Evolutionary conservation across 2,888 invertebrate genomes (phyloP), one percentile per base, ranked within the genome.

Genomic region (Eristalis tenax): DNA sequence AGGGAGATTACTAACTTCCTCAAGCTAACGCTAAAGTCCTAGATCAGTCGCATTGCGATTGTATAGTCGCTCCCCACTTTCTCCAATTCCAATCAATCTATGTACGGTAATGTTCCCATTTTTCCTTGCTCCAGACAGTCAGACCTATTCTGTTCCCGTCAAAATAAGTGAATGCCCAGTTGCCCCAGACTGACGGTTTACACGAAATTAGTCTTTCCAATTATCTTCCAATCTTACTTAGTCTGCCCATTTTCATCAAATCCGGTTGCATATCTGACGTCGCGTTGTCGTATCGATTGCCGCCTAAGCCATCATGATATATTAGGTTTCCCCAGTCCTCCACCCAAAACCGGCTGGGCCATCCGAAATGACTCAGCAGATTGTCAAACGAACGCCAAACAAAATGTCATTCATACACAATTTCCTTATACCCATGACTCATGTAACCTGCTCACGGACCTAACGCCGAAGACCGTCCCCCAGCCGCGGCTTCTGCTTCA

Each of bases 351-450:
- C 22, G 4, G 22, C 56, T 18, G 2, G 32, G 28, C 18, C 4
- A 56, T 32, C 22, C 3, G 23, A 13, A 69, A 56, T 69, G 69
- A 69, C 69, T 69, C 56, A 69, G 22, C 22, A 22, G 32, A 69
- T 56, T 69, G 28, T 18, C 56, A n/a, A 22, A 32, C 22, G 32
- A 18, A 56, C 68, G 56, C 35, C 56, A 56, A 32, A 56, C 56
- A 18, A 68, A 56, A 69, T 56, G 11, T 56, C 28, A 50, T 68
- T 68, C 50, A 50, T 13, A n/a, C 26, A 10, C 43, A 50, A 50
- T 68, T 50, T 40, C 28, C 28, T 50, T 28, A 50, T 18, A 68
- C 50, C 28, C 68, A 68, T 68, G 68, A 68, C 50, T 68, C 68
- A 68, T 32, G 22, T 50, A 2, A 43, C 6, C 15, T 4, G 2